Evolutionary conservation across 2,888 invertebrate species (phyloP).

Genomic region (Caenorhabditis wallacei): DNA sequence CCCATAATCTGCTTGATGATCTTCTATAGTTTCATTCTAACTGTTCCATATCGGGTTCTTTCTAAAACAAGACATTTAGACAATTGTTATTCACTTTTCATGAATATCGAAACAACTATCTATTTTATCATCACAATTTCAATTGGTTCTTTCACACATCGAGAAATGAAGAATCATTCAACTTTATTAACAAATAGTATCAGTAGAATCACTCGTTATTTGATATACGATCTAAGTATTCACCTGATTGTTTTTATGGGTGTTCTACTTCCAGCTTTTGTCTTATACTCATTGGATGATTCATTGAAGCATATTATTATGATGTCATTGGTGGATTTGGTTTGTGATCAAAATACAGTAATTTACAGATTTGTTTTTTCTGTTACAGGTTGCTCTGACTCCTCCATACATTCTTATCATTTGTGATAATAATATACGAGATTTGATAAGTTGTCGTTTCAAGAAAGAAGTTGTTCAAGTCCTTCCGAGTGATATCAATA

Average conservation of each 20-base stretch:
- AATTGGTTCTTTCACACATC: background rate
- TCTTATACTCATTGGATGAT: background rate
- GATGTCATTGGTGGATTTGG: constrained; percentile 9
- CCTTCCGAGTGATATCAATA: background rate
- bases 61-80: background rate
- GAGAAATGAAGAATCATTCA: background rate
- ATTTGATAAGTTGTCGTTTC: background rate
- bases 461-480: constrained; percentile 3
- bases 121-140: background rate
- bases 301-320: background rate
- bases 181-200: background rate
- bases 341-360: too few relatives aligned
- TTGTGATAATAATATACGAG: constrained; percentile 13
- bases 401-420: constrained; percentile 12
- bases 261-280: background rate
- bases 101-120: background rate
- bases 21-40: too few relatives aligned
- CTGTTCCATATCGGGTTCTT: background rate
- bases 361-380: too few relatives aligned
- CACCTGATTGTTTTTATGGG: background rate
- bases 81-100: background rate
- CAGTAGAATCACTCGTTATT: background rate
- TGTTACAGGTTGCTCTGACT: constrained; percentile 9
- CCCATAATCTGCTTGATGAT: background rate
- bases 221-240: background rate